A percentile compares a stretch with the other conserved stretches of the same genome.
phyloP scores from a whole-genome alignment of 2,113 vertebrate genomes.

The Ciconia maguari region DNA sequence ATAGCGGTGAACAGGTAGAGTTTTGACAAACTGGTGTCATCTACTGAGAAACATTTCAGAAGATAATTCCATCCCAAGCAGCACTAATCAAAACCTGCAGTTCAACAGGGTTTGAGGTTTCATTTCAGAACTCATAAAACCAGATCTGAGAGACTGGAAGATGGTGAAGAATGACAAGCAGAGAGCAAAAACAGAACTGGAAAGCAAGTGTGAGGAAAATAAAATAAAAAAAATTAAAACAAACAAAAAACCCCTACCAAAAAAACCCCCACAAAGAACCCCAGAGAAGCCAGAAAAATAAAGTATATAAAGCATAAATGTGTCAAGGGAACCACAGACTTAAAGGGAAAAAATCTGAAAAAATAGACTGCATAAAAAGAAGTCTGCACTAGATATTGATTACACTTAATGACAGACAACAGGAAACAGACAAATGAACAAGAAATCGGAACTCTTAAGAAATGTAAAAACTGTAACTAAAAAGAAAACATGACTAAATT shows the following conservation, averaged over 20 bases:
- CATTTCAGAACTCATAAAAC: not conserved
- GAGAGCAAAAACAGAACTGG: not conserved
- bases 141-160: not conserved
- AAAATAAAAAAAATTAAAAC: not conserved
- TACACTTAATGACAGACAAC: not conserved
- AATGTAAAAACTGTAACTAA: not conserved
- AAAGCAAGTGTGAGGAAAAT: not conserved
- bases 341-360: not conserved
- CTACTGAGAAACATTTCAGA: not conserved
- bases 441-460: not conserved
- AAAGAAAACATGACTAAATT: not conserved
- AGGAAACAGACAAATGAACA: not conserved
- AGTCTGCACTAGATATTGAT: not conserved
- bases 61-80: not conserved
- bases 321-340: not conserved
- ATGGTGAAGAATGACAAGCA: not conserved
- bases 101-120: not conserved
- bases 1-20: not conserved
- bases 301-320: not conserved
- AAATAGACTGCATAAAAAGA: not conserved
- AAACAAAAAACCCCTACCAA: too few species aligned
- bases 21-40: not conserved
- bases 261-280: not conserved
- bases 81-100: not conserved
- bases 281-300: not conserved